These are phyloP conservation scores for Typhlomys cinereus DNA, from an alignment of 2,113 vertebrate genomes.

Conservation along the genomic window DNA sequence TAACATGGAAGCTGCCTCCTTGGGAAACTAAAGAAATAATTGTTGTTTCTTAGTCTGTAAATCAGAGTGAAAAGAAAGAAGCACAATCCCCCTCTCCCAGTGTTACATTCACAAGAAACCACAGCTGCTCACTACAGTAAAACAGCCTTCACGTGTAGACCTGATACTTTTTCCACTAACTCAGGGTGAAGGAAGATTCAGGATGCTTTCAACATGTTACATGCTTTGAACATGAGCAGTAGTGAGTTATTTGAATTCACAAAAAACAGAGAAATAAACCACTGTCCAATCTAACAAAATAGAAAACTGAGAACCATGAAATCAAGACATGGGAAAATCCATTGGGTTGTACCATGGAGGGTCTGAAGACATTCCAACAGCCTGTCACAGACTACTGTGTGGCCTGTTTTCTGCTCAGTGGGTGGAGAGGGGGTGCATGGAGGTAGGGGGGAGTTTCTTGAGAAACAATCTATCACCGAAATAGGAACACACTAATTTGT, in stretches of 20 bases:
- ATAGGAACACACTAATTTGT: neutral
- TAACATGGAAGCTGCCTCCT: neutral
- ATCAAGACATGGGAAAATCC: slow-evolving; percentile 46
- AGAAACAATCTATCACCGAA: neutral
- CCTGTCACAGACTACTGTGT: slow-evolving; percentile 55
- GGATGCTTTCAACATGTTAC: slow-evolving; percentile 64
- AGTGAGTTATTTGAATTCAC: slow-evolving; percentile 14
- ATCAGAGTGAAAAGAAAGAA: neutral
- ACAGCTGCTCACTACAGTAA: neutral
- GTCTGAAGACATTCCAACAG: slow-evolving; percentile 48
- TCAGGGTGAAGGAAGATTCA: neutral
- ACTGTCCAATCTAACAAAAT: neutral
- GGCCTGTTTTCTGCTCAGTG: slow-evolving; percentile 51
- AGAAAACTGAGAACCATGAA: neutral
- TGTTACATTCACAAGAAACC: slow-evolving; percentile 45
- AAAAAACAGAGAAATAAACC: slow-evolving; percentile 68
- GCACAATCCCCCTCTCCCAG: neutral
- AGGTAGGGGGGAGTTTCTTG: too few species aligned
- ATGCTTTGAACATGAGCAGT: neutral
- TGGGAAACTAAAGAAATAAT: neutral
- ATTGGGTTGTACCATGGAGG: slow-evolving; percentile 65
- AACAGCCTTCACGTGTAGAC: slow-evolving; percentile 11
- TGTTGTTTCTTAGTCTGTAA: neutral
- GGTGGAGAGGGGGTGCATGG: too few species aligned
- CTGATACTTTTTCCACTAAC: slow-evolving; percentile 5